Percentiles rank a stretch among this genome's conserved stretches.
phyloP scores from a whole-genome alignment of 2,888 invertebrate species.

The Napeogenes inachia region DNA sequence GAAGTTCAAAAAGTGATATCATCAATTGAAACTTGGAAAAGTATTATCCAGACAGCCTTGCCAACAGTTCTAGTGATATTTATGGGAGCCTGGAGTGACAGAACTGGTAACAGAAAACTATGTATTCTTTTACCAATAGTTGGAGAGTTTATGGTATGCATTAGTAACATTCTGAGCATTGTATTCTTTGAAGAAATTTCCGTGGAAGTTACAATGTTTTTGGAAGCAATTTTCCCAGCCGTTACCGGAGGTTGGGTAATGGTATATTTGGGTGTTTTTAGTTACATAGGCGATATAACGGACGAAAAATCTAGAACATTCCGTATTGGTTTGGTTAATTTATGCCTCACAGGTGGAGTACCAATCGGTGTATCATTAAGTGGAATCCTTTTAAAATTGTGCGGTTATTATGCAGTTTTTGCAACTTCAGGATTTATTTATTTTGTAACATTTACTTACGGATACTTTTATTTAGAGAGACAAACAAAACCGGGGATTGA shows the following conservation, averaged over 20 bases:
- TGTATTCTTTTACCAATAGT: constrained; percentile 75
- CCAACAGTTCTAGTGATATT: constrained; percentile 76
- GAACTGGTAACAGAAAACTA: constrained; percentile 75
- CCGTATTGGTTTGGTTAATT: constrained; percentile 78
- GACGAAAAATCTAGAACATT: constrained; percentile 74
- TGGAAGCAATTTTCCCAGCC: constrained; percentile 74
- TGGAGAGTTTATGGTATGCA: constrained; percentile 70
- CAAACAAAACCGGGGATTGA: constrained; percentile 50
- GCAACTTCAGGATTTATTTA: constrained; percentile 53
- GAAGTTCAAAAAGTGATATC: constrained; percentile 77
- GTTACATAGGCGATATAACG: constrained; percentile 79
- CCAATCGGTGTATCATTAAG: constrained; percentile 76
- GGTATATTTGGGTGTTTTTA: constrained; percentile 77
- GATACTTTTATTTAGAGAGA: constrained; percentile 48
- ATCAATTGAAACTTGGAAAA: constrained; percentile 75
- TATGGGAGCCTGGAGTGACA: constrained; percentile 80
- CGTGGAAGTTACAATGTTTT: constrained; percentile 72
- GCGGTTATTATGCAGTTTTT: constrained; percentile 69
- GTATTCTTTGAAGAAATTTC: constrained; percentile 73
- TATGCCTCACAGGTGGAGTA: constrained; percentile 77
- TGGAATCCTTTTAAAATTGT: constrained; percentile 64
- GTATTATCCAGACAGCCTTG: constrained; percentile 73
- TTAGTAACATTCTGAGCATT: constrained; percentile 72
- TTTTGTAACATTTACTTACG: constrained; percentile 62
- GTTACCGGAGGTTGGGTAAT: constrained; percentile 76